Conservation (phyloP, 2,797 vertebrate genomes). For the Microctenopoma stevenorrisi region DNA sequence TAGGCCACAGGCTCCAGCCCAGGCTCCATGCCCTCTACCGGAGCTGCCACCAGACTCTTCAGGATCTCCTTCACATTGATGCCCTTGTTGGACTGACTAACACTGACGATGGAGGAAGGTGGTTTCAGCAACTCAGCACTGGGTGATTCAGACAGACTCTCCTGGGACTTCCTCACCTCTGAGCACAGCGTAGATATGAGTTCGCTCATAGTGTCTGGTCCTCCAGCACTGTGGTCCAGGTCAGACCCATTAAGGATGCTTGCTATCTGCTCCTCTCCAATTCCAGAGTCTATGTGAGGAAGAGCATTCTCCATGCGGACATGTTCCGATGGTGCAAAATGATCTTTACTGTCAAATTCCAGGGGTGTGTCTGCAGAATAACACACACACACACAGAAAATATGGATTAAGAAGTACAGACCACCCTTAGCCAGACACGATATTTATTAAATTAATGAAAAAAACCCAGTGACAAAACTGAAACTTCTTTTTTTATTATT, state of each 20-base stretch:
- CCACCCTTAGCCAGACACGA: background rate
- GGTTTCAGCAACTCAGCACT: conserved; percentile 83
- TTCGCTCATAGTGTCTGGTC: conserved; percentile 82
- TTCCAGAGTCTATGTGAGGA: conserved; percentile 91
- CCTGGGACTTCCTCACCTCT: conserved; percentile 90
- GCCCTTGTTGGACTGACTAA: conserved; percentile 90
- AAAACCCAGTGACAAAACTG: background rate
- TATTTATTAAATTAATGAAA: no score
- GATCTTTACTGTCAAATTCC: conserved; percentile 85
- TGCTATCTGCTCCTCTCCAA: conserved; percentile 89
- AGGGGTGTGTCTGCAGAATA: conserved; percentile 85
- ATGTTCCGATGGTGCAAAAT: conserved; percentile 79
- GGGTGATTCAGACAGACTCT: conserved; percentile 86
- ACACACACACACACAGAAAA: conserved; percentile 28
- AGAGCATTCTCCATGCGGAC: conserved; percentile 83
- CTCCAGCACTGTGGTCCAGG: conserved; percentile 79
- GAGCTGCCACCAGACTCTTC: conserved; percentile 95
- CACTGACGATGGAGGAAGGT: conserved; percentile 88
- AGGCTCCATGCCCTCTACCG: conserved; percentile 87
- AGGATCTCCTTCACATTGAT: conserved; percentile 97
- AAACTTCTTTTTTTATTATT: background rate
- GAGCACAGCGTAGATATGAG: conserved; percentile 90
- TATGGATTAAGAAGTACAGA: background rate
- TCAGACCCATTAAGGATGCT: conserved; percentile 89
- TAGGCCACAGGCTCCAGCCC: conserved; percentile 89